These are phyloP conservation scores for Proterorhinus semilunaris DNA, from an alignment of 2,113 vertebrate genomes.

Conservation along the genomic window DNA sequence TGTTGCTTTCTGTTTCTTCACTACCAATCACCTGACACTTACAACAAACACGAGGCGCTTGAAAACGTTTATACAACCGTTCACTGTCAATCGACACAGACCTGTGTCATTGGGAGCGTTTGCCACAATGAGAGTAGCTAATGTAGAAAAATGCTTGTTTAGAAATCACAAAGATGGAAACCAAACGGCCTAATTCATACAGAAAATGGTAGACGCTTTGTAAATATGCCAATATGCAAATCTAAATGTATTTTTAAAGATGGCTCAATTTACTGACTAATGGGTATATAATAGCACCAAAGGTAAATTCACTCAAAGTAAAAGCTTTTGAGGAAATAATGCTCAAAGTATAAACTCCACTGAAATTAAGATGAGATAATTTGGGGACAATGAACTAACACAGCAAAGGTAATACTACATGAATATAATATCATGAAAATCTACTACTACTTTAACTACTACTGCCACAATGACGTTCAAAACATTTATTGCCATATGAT, in stretches of 20 bases:
- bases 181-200: background rate
- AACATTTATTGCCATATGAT: too few species aligned
- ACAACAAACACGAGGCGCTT: constrained; percentile 18
- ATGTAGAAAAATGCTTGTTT: background rate
- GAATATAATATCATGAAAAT: too few species aligned
- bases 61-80: constrained; percentile 18
- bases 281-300: background rate
- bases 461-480: too few species aligned
- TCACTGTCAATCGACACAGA: background rate
- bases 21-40: constrained; percentile 52
- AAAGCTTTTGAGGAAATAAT: background rate
- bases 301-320: background rate
- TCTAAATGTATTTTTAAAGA: constrained; percentile 6
- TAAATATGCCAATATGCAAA: background rate
- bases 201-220: background rate
- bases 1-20: constrained; percentile 28
- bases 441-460: too few species aligned
- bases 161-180: background rate
- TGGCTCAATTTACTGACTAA: background rate
- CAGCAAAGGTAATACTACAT: too few species aligned
- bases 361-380: background rate
- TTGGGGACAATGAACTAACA: too few species aligned
- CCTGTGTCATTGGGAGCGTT: constrained; percentile 3
- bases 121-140: background rate
- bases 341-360: background rate